Evolutionary conservation across 2,113 vertebrate species (phyloP).

Genomic region (Phalacrocorax pelagicus): DNA sequence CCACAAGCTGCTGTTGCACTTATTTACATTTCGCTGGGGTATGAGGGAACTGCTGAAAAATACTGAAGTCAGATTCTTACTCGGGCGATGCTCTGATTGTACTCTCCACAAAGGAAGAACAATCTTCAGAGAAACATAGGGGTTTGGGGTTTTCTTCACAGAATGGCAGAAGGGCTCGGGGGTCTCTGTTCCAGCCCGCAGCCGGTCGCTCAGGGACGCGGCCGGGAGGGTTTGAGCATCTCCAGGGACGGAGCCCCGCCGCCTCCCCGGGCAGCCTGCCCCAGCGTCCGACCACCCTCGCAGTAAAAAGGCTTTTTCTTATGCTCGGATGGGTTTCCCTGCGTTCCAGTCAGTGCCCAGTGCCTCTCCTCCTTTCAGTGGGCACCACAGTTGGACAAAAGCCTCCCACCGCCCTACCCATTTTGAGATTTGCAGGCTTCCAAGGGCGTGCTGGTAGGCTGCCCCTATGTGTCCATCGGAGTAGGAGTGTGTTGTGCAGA

Average conservation of each 20-base stretch:
- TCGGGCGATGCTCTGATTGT: not conserved
- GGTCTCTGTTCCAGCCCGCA: not conserved
- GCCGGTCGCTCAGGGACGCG: rapidly evolving
- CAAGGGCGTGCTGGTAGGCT: not conserved
- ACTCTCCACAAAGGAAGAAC: not conserved
- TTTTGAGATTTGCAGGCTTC: not conserved
- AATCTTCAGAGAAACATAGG: not conserved
- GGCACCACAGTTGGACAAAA: not conserved
- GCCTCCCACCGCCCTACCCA: rapidly evolving
- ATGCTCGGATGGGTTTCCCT: not conserved
- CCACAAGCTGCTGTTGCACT: not conserved
- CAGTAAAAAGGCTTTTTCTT: too few species aligned
- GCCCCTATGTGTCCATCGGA: rapidly evolving
- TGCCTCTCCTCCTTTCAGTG: not conserved
- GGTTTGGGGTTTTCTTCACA: not conserved
- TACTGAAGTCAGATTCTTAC: too few species aligned
- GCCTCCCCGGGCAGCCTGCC: not conserved
- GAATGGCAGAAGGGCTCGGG: too few species aligned
- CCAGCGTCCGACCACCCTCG: rapidly evolving
- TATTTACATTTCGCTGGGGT: not conserved
- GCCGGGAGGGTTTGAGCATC: not conserved
- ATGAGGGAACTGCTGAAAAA: not conserved
- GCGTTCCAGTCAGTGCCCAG: too few species aligned
- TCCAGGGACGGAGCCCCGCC: not conserved
- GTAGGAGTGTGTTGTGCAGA: not conserved